Evolutionary conservation across 2,113 vertebrate species (phyloP).

Genomic region (Gadus chalcogrammus): DNA sequence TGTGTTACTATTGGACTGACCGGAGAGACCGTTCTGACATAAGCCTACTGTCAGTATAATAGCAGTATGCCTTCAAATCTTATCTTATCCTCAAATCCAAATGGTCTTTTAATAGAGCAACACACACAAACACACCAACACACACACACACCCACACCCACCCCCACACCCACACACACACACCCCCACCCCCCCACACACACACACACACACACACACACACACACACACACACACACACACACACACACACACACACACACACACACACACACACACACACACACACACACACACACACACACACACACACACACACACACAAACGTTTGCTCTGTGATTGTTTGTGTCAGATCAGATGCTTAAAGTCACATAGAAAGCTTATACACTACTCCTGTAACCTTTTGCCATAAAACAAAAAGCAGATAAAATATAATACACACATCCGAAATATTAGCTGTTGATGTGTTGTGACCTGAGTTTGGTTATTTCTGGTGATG

Average conservation of each 20-base stretch:
- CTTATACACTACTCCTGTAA: no score
- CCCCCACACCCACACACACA: not conserved
- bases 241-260: not conserved
- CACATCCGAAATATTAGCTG: no score
- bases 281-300: not conserved
- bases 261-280: not conserved
- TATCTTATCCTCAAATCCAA: no score
- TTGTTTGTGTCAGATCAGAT: not conserved
- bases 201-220: not conserved
- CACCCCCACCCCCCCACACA: not conserved
- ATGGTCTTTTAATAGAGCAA: not conserved
- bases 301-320: not conserved
- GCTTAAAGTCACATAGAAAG: no score
- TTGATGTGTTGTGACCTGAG: no score
- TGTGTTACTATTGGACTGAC: no score
- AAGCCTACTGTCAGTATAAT: no score
- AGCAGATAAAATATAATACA: no score
- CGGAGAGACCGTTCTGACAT: no score
- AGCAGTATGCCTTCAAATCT: no score
- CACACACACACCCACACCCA: not conserved
- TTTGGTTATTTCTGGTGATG: no score
- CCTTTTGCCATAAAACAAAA: no score
- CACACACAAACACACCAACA: not conserved
- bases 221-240: not conserved
- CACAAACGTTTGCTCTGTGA: constrained; percentile 7